Evolutionary conservation across 2,113 vertebrate species (phyloP).

Genomic region (Chaetops frenatus): DNA sequence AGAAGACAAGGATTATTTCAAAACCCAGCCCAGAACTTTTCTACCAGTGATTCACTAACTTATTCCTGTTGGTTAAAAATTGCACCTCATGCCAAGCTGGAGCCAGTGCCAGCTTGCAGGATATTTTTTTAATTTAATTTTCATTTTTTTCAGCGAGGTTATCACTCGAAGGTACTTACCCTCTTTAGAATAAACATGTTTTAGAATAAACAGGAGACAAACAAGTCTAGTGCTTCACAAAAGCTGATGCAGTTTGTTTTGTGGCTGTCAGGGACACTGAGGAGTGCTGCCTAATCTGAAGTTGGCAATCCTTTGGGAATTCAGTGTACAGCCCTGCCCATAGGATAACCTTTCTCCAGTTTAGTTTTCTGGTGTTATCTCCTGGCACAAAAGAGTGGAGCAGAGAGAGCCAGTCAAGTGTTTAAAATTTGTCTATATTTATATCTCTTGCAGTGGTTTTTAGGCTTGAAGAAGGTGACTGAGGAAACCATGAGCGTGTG

Average conservation of each 20-base stretch:
- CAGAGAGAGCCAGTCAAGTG: background rate
- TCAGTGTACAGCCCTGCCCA: background rate
- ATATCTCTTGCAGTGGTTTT: background rate
- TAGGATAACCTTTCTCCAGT: background rate
- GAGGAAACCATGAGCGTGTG: fast-evolving
- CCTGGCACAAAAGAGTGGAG: background rate
- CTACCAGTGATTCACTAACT: background rate
- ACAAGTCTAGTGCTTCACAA: background rate
- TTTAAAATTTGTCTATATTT: background rate
- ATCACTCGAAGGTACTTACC: background rate
- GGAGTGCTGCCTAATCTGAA: background rate
- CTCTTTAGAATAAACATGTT: background rate
- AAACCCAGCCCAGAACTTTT: background rate
- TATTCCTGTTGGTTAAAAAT: background rate
- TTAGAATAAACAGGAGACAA: background rate
- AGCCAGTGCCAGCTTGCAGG: background rate
- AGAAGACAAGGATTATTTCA: constrained; percentile 24
- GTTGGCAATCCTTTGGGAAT: background rate
- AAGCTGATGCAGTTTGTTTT: background rate
- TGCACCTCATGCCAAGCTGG: background rate
- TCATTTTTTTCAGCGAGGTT: background rate
- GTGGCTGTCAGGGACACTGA: background rate
- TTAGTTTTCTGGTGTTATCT: background rate
- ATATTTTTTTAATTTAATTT: background rate
- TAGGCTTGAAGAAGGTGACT: background rate